A percentile compares a stretch with the other conserved stretches of the same genome.
Evolutionary conservation across 1,140 invertebrate species (phyloP).

Genomic region (Drosophila azteca): DNA sequence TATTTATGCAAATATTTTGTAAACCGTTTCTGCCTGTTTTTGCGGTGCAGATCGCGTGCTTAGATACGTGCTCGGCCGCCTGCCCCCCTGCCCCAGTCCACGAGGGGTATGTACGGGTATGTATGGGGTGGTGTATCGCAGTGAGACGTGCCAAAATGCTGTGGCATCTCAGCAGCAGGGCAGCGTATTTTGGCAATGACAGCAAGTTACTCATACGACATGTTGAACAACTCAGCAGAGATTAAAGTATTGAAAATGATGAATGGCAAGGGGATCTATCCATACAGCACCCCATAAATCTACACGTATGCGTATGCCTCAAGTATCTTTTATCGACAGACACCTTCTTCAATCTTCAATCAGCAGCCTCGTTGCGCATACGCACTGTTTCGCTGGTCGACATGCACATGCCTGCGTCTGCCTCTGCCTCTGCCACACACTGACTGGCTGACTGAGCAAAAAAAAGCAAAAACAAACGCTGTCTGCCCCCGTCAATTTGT

Average conservation of each 20-base stretch:
- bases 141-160: slow-evolving; percentile 35
- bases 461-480: slow-evolving; percentile 8
- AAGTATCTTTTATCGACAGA: neutral
- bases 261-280: neutral
- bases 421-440: neutral
- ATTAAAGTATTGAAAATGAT: neutral
- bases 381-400: slow-evolving; percentile 24
- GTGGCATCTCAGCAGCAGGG: slow-evolving; percentile 3
- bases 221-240: slow-evolving; percentile 8
- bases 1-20: slow-evolving; percentile 61
- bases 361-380: slow-evolving; percentile 12
- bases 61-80: slow-evolving; percentile 38
- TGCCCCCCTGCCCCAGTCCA: too few relatives aligned
- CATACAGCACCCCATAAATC: neutral
- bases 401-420: slow-evolving; percentile 18
- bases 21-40: slow-evolving; percentile 38
- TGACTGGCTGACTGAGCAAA: slow-evolving; percentile 5
- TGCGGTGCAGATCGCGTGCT: slow-evolving; percentile 45
- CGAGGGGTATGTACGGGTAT: slow-evolving; percentile 25
- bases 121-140: slow-evolving; percentile 20
- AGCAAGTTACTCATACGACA: slow-evolving; percentile 26
- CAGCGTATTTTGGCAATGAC: slow-evolving; percentile 14
- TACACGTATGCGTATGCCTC: too few relatives aligned
- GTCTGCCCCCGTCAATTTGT: slow-evolving; percentile 21
- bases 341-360: neutral